Evolutionary conservation across 2,113 vertebrate species (phyloP), one percentile per base, ranked within the genome.

Genomic region (Calidris pygmaea): DNA sequence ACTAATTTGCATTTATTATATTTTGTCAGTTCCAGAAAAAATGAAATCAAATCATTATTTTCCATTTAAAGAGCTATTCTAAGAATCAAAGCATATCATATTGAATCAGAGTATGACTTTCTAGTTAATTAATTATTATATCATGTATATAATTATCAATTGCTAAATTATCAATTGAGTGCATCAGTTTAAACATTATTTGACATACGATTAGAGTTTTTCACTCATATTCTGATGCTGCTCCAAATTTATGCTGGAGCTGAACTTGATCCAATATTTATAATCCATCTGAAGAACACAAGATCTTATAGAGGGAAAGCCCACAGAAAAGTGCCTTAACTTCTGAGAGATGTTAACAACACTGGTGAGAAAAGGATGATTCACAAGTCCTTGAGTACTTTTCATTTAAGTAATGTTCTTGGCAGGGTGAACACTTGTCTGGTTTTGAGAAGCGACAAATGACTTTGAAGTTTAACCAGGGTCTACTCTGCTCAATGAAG

Each of bases 401-500:
- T 91, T 63, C 32, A 66, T 70, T 26, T 62, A 73, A 87, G 34
- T 62, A 90, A 50, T 80, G 37, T 55, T 89, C 71, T 87, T 94
- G 63, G 53, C 37, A 85, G 62, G 5, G 26, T 82, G 87, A 93
- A 66, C n/a, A 85, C 32, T 91, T 85, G 45, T 62, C 66, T 87
- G 27, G 50, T 90, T 85, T 91, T 90, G 48, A 95, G 67, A 93
- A 70, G 52, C 17, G 1, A 79, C 67, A 83, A 94, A 90, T 73
- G 9, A 90, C 81, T 95, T 89, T 83, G 81, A 94, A 90, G 68
- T 73, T 76, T 85, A 85, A 82, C 85, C 26, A 71, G 55, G n/a
- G 34, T 83, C 78, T 77, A 58, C 39, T 66, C 34, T 87, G 67
- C 26, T 80, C 78, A 87, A 5, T 85, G 78, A 85, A 89, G 82